Base-by-base conservation (phyloP, 1,140 invertebrate genomes). In the Laupala kohalensis region DNA sequence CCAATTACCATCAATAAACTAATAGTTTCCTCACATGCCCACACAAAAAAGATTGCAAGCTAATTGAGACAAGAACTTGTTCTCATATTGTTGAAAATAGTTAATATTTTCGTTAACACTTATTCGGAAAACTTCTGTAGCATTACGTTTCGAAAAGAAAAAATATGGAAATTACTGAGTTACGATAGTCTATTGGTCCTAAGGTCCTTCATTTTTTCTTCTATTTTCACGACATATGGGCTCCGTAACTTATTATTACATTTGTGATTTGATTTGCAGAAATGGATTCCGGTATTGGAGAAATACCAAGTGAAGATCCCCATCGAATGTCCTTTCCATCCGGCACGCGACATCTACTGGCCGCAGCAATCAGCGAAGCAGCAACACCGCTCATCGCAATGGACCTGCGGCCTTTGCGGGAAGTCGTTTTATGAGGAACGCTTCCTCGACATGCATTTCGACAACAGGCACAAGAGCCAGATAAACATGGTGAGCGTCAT, bases 361-460 rank as follows among this genome's bases (percentile, higher is more conserved):
- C 88, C 90, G 0, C 91, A 95, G 77, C 91, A 96, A 80, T 83
- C 86, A 28, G 86, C 91, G 74, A 92, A 95, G 82, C 84, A 89
- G 74, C 89, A 92, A 77, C 88, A 92, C 81, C 85, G 91, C 70
- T 87, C 91, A 2, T 92, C 90, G 12, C 92, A 93, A 79, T 96
- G 94, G 94, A 92, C 90, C 1, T 97, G 95, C 79, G 88, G 91
- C 53, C 87, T 94, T 72, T 97, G 95, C 83, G 94, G 94, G 70
- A 95, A 96, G 82, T 92, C 90, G 30, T 97, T 97, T 80, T 90
- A 92, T 79, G 90, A 92, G 77, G 93, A 96, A 79, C 87, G 90
- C 79, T 91, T 91, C 80, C 83, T 97, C 73, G 94, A 96, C 79
- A 84, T 87, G 72, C 95, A 97, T 80, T 95, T 96, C 84, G 92